These are phyloP conservation scores for Sceliomorpha sp. DNA, from an alignment of 2,888 invertebrate genomes.

Conservation along the genomic window DNA sequence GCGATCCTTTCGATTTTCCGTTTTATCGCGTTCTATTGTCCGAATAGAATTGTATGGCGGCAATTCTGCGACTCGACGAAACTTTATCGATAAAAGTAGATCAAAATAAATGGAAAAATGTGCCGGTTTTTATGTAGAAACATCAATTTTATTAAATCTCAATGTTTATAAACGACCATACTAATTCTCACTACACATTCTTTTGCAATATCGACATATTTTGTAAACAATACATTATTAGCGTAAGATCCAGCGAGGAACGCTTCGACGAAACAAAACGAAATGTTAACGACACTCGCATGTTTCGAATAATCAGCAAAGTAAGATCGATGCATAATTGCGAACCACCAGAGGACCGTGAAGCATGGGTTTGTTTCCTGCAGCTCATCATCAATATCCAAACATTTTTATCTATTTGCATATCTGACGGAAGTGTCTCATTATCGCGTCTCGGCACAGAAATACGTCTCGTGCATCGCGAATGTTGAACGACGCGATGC, in stretches of 20 bases:
- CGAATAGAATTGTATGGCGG: no score
- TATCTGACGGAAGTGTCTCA: conserved; percentile 54
- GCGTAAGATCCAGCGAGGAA: no score
- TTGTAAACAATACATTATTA: no score
- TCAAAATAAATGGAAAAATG: no score
- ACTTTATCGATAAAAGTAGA: no score
- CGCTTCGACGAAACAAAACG: no score
- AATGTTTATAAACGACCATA: not conserved
- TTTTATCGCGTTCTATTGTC: conserved; percentile 8
- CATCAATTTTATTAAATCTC: not conserved
- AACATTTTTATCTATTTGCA: conserved; percentile 5
- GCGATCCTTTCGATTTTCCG: conserved; percentile 31
- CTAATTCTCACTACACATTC: no score
- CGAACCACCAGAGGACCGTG: conserved; percentile 10
- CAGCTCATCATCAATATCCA: not conserved
- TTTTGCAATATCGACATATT: no score
- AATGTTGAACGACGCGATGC: conserved; percentile 29
- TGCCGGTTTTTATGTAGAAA: not conserved
- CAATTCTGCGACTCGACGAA: no score
- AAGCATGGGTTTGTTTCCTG: conserved; percentile 9
- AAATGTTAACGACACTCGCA: no score
- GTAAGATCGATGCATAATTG: conserved; percentile 11
- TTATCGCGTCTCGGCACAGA: conserved; percentile 55
- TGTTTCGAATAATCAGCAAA: not conserved
- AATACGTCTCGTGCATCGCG: conserved; percentile 20